These are phyloP conservation scores for Spodoptera exigua DNA, from an alignment of 2,888 invertebrate species.

Conservation along the genomic window DNA sequence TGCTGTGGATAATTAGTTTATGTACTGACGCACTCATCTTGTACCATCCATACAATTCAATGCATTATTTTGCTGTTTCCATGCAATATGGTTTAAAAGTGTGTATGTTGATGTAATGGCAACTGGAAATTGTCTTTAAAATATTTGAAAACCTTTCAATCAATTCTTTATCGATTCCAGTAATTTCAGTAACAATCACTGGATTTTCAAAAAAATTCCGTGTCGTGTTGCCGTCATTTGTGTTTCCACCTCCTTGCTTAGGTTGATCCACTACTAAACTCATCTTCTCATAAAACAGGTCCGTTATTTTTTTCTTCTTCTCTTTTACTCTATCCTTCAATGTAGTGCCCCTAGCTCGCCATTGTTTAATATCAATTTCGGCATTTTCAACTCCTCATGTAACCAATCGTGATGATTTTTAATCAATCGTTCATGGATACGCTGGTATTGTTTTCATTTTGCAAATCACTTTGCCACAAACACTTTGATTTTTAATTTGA, in stretches of 20 bases:
- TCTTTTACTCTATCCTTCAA: constrained; percentile 34
- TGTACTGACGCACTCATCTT: constrained; percentile 13
- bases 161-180: constrained; percentile 27
- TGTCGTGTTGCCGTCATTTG: constrained; percentile 44
- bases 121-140: constrained; percentile 25
- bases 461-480: constrained; percentile 24
- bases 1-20: constrained; percentile 10
- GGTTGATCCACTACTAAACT: constrained; percentile 30
- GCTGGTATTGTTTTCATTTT: constrained; percentile 23
- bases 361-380: constrained; percentile 57
- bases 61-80: constrained; percentile 8
- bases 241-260: constrained; percentile 41
- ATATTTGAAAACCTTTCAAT: constrained; percentile 37
- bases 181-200: constrained; percentile 26
- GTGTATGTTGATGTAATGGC: constrained; percentile 13
- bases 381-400: constrained; percentile 14
- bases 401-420: constrained; percentile 16
- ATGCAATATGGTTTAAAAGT: constrained; percentile 16
- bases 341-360: constrained; percentile 61
- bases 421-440: constrained; percentile 7
- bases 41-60: constrained; percentile 15
- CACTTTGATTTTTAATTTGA: constrained; percentile 11
- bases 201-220: constrained; percentile 34
- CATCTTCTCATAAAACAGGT: constrained; percentile 23
- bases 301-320: constrained; percentile 29